Base-by-base conservation (phyloP, 2,113 vertebrate species). In the Hippocampus abdominalis region DNA sequence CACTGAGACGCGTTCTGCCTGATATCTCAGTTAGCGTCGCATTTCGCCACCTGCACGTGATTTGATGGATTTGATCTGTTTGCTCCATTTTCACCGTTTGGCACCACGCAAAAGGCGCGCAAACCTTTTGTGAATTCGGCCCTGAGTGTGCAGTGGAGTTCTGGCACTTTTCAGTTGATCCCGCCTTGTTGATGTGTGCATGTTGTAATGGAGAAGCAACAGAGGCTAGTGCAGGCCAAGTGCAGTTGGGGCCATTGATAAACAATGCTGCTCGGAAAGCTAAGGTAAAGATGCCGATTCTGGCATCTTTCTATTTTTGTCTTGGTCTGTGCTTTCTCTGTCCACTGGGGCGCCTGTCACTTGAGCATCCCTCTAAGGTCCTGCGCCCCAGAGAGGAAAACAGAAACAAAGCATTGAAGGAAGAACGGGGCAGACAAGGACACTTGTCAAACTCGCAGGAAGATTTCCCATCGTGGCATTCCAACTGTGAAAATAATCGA, bases 401-500 rank as follows among this genome's bases (percentile, higher is more conserved):
- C 42, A 71, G 62, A 83, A 76, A 72, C 62, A 75, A 79, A 80
- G 75, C 15, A 4, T 68, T 25, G 65, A 39, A 63, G 68, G 63
- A 81, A 27, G 72, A 87, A 81, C 81, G 51, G 72, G 77, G 71
- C 64, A n/a, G 64, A 76, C 87, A 90, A 91, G 87, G 84, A 90
- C 87, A 82, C 78, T 83, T 87, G 88, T 89, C 90, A 91, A 81
- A 85, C 77, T 57, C 66, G 66, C 74, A 79, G 84, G 81, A 78
- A 70, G 64, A 62, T 64, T 54, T 70, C 75, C 78, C 70, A 60
- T 78, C 80, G 64, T 25, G 48, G 68, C 82, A 75, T 67, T 40
- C 53, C 73, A 60, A 66, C 79, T 71, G 72, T 23, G 70, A 71
- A 77, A 67, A 76, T 76, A 74, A 91, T 90, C 89, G 66, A 90